A percentile compares a stretch with the other conserved stretches of the same genome.
Conservation (phyloP, 2,113 vertebrate species). For the Gobius niger region DNA sequence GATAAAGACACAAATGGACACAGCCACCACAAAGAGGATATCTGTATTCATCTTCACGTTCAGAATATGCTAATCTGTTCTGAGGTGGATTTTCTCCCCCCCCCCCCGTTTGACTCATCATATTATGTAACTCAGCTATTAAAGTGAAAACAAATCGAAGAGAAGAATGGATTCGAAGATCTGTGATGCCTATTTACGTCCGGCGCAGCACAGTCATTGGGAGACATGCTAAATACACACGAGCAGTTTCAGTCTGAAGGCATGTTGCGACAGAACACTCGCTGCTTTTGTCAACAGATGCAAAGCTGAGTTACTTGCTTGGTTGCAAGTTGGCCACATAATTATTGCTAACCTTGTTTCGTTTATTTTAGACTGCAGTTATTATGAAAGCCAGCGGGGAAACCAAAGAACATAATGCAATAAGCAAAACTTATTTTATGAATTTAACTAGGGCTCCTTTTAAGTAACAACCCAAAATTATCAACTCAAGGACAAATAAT, state of each 20-base stretch:
- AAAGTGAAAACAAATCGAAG: conserved; percentile 28
- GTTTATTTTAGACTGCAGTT: background rate
- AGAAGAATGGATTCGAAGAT: conserved; percentile 11
- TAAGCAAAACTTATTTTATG: background rate
- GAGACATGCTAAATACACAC: conserved; percentile 6
- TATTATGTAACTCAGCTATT: conserved; percentile 32
- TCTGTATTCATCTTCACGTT: conserved; percentile 25
- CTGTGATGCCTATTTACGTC: conserved; percentile 1
- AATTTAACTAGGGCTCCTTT: background rate
- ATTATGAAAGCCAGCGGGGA: background rate
- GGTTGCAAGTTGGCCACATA: no score
- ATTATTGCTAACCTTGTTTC: no score
- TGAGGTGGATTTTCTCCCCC: conserved; percentile 18
- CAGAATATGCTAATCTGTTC: conserved; percentile 24
- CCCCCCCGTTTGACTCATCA: conserved; percentile 11
- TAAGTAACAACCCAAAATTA: background rate
- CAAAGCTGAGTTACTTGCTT: no score
- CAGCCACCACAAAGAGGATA: background rate
- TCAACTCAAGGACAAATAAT: conserved; percentile 6
- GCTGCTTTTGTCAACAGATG: no score
- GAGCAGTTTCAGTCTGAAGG: background rate
- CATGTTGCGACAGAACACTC: no score
- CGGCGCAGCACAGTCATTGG: conserved; percentile 1
- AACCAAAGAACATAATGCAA: background rate
- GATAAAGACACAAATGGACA: conserved; percentile 5